Conservation (phyloP, 2,888 invertebrate species). For the Andricus curvator region DNA sequence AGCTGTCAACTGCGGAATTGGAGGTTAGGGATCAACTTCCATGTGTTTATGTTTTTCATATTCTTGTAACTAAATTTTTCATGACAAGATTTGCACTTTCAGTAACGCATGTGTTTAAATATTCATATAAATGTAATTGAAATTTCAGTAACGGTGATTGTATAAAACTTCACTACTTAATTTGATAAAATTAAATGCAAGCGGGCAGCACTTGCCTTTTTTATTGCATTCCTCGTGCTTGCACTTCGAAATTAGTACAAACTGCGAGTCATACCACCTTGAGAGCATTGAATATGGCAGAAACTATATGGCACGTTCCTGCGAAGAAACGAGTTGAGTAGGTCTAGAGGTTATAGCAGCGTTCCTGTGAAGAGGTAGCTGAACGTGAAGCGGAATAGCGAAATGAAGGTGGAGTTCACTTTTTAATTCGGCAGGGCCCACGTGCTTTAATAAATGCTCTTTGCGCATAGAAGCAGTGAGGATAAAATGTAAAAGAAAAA, state of each 20-base stretch:
- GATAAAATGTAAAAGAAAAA: constrained; percentile 46
- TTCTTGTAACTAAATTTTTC: no score
- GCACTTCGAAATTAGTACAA: background rate
- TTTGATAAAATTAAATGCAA: background rate
- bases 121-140: no score
- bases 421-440: constrained; percentile 69
- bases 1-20: no score
- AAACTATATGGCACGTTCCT: constrained; percentile 57
- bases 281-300: constrained; percentile 37
- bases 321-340: constrained; percentile 48
- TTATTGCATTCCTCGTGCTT: background rate
- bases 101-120: no score
- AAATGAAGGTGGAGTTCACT: constrained; percentile 65
- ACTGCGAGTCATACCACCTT: background rate
- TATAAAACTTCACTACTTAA: no score
- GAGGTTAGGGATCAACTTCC: no score
- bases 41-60: no score
- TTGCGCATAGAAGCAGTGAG: constrained; percentile 61
- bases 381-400: constrained; percentile 40
- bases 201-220: background rate
- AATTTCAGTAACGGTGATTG: no score
- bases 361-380: background rate
- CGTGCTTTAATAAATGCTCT: constrained; percentile 72
- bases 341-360: background rate
- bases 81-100: no score